Evolutionary conservation across 2,113 vertebrate species (phyloP).

Genomic region (Paraplagusia blochii): DNA sequence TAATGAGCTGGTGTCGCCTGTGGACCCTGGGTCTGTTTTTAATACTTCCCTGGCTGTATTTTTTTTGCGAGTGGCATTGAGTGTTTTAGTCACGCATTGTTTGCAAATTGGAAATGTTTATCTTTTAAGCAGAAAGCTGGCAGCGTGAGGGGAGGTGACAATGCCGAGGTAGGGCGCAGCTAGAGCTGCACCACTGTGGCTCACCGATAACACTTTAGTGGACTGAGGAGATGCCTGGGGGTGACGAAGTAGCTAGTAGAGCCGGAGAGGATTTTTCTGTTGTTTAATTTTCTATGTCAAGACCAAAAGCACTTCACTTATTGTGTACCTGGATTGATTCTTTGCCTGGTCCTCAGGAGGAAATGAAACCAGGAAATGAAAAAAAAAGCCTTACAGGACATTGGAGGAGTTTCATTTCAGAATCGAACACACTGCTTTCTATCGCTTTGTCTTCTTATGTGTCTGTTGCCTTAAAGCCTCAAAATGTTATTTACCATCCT

Average conservation of each 20-base stretch:
- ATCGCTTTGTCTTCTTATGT: not conserved
- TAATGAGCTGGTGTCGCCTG: constrained; percentile 61
- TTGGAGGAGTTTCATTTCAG: constrained; percentile 29
- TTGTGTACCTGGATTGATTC: constrained; percentile 40
- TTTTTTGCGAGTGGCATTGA: constrained; percentile 29
- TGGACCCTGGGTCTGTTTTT: constrained; percentile 40
- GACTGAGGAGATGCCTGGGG: not conserved
- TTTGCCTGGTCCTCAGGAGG: constrained; percentile 37
- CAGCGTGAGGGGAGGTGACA: constrained; percentile 27
- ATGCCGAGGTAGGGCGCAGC: constrained; percentile 46
- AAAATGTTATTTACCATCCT: no score
- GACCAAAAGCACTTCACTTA: constrained; percentile 38
- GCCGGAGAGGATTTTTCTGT: constrained; percentile 31
- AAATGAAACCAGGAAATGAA: constrained; percentile 62
- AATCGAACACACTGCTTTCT: constrained; percentile 6
- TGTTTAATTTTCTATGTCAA: constrained; percentile 9
- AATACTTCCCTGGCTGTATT: constrained; percentile 41
- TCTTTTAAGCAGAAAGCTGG: constrained; percentile 47
- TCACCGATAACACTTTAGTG: constrained; percentile 45
- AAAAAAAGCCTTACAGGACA: constrained; percentile 55
- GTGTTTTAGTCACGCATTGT: constrained; percentile 70
- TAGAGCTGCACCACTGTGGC: constrained; percentile 39
- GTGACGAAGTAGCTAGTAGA: constrained; percentile 10
- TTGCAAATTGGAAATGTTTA: constrained; percentile 66
- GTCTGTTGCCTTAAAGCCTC: no score